phyloP scores from a whole-genome alignment of 2,888 invertebrate genomes.

The Leucophora obtusa region DNA sequence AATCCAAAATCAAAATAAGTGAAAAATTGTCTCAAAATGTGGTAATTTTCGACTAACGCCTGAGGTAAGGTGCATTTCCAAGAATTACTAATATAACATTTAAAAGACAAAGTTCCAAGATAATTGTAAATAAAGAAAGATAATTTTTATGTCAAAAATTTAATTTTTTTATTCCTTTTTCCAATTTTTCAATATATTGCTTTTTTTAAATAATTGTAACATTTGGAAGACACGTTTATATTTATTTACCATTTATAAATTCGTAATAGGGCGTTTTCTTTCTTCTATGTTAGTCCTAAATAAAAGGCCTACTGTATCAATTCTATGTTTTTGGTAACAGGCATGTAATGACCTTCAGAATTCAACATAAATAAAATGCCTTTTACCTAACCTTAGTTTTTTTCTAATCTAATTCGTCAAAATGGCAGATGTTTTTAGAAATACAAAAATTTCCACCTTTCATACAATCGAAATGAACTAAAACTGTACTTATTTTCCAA shows the following conservation, averaged over 20 bases:
- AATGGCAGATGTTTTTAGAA: conserved; percentile 30
- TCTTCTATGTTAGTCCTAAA: not conserved
- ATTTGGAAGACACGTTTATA: not conserved
- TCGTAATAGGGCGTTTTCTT: not conserved
- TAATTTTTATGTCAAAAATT: too few relatives aligned
- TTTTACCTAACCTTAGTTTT: conserved; percentile 51
- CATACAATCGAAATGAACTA: not conserved
- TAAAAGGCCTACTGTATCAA: conserved; percentile 31
- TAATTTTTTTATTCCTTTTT: too few relatives aligned
- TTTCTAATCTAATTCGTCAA: conserved; percentile 32
- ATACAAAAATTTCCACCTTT: conserved; percentile 26
- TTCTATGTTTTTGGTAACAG: conserved; percentile 2
- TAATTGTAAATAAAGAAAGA: too few relatives aligned
- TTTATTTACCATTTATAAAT: not conserved
- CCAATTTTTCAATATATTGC: too few relatives aligned
- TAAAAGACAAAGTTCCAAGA: too few relatives aligned
- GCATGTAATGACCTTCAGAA: conserved; percentile 42
- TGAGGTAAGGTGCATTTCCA: too few relatives aligned
- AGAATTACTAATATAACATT: too few relatives aligned
- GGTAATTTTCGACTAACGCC: too few relatives aligned
- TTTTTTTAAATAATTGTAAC: not conserved
- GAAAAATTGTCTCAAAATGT: too few relatives aligned
- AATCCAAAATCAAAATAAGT: too few relatives aligned
- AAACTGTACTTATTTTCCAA: conserved; percentile 35
- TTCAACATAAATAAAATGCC: conserved; percentile 19